Evolutionary conservation across 2,888 invertebrate species (phyloP).

Genomic region (Apodemia zela): DNA sequence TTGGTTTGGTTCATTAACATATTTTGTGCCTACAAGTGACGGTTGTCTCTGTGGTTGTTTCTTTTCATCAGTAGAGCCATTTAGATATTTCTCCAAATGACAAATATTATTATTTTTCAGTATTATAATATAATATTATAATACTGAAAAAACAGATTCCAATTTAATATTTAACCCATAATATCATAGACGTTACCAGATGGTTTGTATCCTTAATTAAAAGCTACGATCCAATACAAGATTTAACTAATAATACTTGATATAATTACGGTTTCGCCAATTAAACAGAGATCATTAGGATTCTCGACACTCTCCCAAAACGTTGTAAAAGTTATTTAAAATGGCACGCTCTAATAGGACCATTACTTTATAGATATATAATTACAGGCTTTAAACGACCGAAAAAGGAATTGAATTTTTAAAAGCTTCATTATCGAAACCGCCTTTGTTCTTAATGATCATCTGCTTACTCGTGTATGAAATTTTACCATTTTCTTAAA

Average conservation of each 20-base stretch:
- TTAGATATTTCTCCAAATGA: no score
- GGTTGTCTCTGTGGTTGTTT: no score
- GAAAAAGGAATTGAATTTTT: conserved; percentile 16
- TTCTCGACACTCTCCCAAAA: conserved; percentile 37
- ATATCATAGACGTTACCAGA: not conserved
- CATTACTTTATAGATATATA: conserved; percentile 44
- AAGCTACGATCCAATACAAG: not conserved
- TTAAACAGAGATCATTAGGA: conserved; percentile 59
- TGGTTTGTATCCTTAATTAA: conserved; percentile 12
- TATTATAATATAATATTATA: no score
- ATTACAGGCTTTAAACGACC: conserved; percentile 38
- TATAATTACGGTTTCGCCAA: conserved; percentile 60
- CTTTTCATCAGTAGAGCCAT: no score
- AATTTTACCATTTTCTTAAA: conserved; percentile 10
- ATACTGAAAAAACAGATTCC: no score
- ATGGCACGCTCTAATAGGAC: conserved; percentile 52
- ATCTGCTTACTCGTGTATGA: conserved; percentile 12
- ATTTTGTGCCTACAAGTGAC: no score
- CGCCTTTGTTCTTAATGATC: conserved; percentile 13
- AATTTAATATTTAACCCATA: not conserved
- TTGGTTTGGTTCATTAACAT: no score
- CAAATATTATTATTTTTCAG: no score
- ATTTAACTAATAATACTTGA: conserved; percentile 45
- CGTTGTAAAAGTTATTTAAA: conserved; percentile 55
- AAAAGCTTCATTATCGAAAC: conserved; percentile 20